Conservation (phyloP, 30 jellyfish, hydroid and myxozoan genomes). For the Mastigias papua region DNA sequence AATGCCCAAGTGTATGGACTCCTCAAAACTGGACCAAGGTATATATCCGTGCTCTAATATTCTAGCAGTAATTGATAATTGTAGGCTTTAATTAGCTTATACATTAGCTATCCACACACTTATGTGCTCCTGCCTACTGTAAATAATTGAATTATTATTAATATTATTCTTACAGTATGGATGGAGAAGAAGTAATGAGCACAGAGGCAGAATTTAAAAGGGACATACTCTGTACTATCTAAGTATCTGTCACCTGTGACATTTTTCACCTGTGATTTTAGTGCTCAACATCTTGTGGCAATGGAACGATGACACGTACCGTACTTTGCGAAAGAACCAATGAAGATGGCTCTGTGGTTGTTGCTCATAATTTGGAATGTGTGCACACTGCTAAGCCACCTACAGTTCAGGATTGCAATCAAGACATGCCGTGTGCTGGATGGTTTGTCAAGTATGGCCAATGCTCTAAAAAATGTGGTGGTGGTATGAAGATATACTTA, state of each 20-base stretch:
- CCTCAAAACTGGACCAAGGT: slow-evolving; percentile 47
- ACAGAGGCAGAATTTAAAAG: too few relatives aligned
- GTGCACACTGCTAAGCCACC: slow-evolving; percentile 36
- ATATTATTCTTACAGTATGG: too few relatives aligned
- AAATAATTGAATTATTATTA: too few relatives aligned
- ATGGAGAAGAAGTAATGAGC: too few relatives aligned
- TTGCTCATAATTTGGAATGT: slow-evolving; percentile 70
- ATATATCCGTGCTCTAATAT: background rate
- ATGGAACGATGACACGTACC: slow-evolving; percentile 69
- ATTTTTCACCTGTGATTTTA: background rate
- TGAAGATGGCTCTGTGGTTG: slow-evolving; percentile 67
- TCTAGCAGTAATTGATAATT: too few relatives aligned
- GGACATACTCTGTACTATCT: too few relatives aligned
- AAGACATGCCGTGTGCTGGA: slow-evolving; percentile 78
- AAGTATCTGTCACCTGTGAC: too few relatives aligned
- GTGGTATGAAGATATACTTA: slow-evolving; percentile 58
- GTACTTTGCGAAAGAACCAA: slow-evolving; percentile 64
- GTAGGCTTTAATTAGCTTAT: too few relatives aligned
- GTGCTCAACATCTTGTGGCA: slow-evolving; percentile 87
- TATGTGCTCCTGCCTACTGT: too few relatives aligned
- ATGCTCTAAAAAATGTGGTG: slow-evolving; percentile 88
- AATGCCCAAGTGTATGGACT: slow-evolving; percentile 74
- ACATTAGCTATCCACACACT: too few relatives aligned
- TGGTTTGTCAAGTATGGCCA: slow-evolving; percentile 67
- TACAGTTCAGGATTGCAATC: slow-evolving; percentile 66